Base-by-base conservation (phyloP, 2,888 invertebrate species). In the Himalopsyche anomala region DNA sequence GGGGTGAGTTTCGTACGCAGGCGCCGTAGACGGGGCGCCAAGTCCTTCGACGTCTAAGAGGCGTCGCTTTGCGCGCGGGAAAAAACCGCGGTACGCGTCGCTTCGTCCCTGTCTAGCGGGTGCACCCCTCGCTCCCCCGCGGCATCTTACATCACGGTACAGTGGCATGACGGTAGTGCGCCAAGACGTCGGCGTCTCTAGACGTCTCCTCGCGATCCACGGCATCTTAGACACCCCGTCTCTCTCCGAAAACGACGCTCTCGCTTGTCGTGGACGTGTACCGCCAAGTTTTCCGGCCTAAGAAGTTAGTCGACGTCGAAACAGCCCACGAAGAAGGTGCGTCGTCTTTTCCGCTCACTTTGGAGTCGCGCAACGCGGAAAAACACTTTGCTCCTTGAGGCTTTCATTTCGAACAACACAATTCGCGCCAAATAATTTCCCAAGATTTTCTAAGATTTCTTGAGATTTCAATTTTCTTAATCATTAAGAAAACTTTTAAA, bases 241-340 rank as follows among this genome's bases (percentile, higher is more conserved):
- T 86, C 81, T 85, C 92, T 54, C 40, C 84, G 38, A 38, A 62
- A 79, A 92, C 92, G 92, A 91, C 92, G 92, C 92, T 91, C 83
- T 56, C 86, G 51, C 51, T 51, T 51, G 51, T 51, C 80, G 86
- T 54, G 84, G 80, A 83, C 85, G 80, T 84, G 82, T 74, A 82
- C 80, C 83, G 85, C 81, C 91, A 92, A 93, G 92, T 93, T 93
- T 94, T 93, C 91, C 94, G 92, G 80, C 55, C 92, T 93, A 93
- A 93, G 93, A 93, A 93, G 93, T 93, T 93, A 94, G 93, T 93
- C 93, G 92, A 91, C 92, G 92, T 91, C 93, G 92, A 92, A 92
- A 86, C 92, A 93, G 93, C 92, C 92, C 92, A 93, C 92, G 93
- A 92, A 93, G 92, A 90, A 92, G 93, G 93, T 93, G 89, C 92